Conservation (phyloP, 1,140 invertebrate genomes). For the Ceratina japonica region DNA sequence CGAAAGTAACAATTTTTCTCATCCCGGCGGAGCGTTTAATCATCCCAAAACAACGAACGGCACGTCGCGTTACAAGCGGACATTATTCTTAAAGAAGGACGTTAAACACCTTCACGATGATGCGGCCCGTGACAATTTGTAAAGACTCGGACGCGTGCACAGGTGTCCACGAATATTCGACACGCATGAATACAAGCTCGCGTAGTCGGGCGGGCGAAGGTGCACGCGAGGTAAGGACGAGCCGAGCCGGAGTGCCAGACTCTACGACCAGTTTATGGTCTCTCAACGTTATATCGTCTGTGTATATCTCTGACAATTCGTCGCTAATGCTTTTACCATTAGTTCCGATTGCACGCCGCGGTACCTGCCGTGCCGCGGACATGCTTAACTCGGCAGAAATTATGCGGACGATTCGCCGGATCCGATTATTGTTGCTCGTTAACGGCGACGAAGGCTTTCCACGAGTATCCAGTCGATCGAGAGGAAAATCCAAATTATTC, state of each 20-base stretch:
- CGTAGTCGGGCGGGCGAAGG: not conserved
- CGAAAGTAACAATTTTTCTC: not conserved
- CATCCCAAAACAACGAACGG: not conserved
- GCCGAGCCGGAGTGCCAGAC: conserved; percentile 59
- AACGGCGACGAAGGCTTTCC: not conserved
- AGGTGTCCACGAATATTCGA: conserved; percentile 27
- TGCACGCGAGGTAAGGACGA: conserved; percentile 67
- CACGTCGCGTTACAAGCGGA: not conserved
- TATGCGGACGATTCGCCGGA: conserved; percentile 32
- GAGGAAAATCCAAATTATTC: not conserved
- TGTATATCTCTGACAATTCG: conserved; percentile 76
- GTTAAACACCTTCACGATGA: conserved; percentile 21
- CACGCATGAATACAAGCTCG: not conserved
- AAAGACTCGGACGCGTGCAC: conserved; percentile 12
- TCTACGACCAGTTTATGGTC: conserved; percentile 77
- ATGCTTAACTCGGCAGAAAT: conserved; percentile 42
- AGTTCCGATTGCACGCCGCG: conserved; percentile 74
- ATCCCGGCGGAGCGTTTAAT: not conserved
- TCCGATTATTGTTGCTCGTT: conserved; percentile 26
- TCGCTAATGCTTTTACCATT: conserved; percentile 76
- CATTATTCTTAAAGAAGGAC: not conserved
- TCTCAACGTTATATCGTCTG: conserved; percentile 77
- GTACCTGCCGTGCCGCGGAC: conserved; percentile 55
- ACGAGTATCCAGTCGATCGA: not conserved
- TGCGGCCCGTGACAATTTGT: conserved; percentile 10